Conservation (phyloP, 2,888 invertebrate species). For the Mythimna pallens region DNA sequence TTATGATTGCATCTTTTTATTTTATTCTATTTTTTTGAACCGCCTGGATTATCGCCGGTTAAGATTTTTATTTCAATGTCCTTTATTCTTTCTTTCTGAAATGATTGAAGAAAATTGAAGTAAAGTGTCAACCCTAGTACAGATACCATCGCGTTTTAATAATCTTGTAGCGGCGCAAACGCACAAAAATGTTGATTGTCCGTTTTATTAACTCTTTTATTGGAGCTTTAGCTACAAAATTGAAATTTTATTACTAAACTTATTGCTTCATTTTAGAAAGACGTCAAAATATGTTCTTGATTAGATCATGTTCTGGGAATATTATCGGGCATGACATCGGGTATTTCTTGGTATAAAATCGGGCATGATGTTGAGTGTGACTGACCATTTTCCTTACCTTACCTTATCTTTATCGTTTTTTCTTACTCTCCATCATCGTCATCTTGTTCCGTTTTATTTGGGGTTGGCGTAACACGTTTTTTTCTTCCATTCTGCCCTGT, state of each 20-base stretch:
- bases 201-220: slow-evolving; percentile 27
- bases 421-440: no score
- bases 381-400: no score
- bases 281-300: slow-evolving; percentile 8
- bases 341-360: not conserved
- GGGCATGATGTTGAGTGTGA: no score
- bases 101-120: no score
- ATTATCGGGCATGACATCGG: not conserved
- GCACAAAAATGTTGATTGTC: slow-evolving; percentile 37
- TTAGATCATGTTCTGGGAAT: slow-evolving; percentile 10
- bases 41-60: no score
- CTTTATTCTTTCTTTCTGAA: not conserved
- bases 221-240: not conserved
- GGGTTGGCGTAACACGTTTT: no score
- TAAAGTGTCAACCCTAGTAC: slow-evolving; percentile 7
- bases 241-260: slow-evolving; percentile 27
- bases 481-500: no score
- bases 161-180: slow-evolving; percentile 10
- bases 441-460: no score
- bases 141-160: slow-evolving; percentile 27
- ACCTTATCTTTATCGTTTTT: no score
- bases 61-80: no score
- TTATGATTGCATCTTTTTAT: no score
- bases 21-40: no score
- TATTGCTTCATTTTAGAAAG: slow-evolving; percentile 2